Evolutionary conservation across 2,888 invertebrate species (phyloP), one percentile per base, ranked within the genome.

Genomic region (Dorcus hopei): DNA sequence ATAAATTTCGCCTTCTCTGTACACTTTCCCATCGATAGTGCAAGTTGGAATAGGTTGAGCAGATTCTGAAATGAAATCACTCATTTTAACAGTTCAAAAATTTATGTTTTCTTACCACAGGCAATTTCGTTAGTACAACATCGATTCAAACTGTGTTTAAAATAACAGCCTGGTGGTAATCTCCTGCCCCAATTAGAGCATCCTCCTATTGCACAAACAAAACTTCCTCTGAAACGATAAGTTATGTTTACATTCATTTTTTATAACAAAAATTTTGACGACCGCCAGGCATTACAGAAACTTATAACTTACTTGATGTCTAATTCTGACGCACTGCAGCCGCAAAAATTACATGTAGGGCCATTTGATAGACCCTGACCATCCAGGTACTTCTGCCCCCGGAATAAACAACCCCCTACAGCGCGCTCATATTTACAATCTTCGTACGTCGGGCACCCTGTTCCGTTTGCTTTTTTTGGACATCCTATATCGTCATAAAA

Each of bases 1-100:
- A 52, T 68, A 66, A n/a, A 52, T 42, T 52, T 65, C 49, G 16
- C 67, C 67, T 55, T 64, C 66, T 43, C 53, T 54, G 42, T 64
- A 68, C 9, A 51, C 58, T 54, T 57, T 54, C 6, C 61, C 61
- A 38, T 65, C 62, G 9, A 61, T 60, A 51, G 58, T 58, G 16
- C 64, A 62, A 2, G 54, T 60, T 7, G 54, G 26, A 2, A 45
- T 43, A 7, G 59, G 49, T 38, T 59, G 45, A 38, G 52, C 54
- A 38, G 61, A 55, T 38, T 52, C 62, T 65, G 33, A 52, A 60
- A 49, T 8, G 11, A 7, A 8, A 9, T 49, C 3, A 33, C 7
- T 3, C 5, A 33, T 33, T 6, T 33, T 33, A 33, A 33, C 6
- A 2, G 6, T 33, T 33, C 3, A 33, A 33, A 33, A 33, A 4